These are phyloP conservation scores for Perca fluviatilis DNA, from an alignment of 2,113 vertebrate species.

Conservation along the genomic window DNA sequence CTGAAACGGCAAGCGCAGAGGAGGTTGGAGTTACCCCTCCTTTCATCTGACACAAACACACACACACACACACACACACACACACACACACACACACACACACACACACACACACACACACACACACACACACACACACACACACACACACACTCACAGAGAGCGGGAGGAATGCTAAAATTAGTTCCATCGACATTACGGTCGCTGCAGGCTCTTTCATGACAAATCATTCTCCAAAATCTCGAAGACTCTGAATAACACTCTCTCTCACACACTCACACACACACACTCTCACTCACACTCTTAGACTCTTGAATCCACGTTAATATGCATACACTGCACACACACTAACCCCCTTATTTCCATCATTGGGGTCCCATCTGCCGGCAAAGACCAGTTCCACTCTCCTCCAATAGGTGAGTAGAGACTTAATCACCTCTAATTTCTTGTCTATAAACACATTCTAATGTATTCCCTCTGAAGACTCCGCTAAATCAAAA, in stretches of 20 bases:
- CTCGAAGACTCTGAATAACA: conserved; percentile 27
- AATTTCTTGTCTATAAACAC: conserved; percentile 69
- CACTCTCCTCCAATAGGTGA: conserved; percentile 66
- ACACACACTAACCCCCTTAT: conserved; percentile 24
- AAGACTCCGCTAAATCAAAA: conserved; percentile 64
- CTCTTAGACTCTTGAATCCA: background rate
- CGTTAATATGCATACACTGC: conserved; percentile 41
- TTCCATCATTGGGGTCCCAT: conserved; percentile 66
- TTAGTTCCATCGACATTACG: conserved; percentile 50
- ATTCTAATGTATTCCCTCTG: conserved; percentile 78
- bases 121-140: conserved; percentile 28
- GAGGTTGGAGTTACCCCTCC: conserved; percentile 49
- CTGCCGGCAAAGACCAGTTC: conserved; percentile 49
- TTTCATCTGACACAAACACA: conserved; percentile 55
- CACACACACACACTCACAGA: conserved; percentile 3
- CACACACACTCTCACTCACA: background rate
- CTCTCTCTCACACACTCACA: conserved; percentile 6
- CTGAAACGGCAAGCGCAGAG: conserved; percentile 52
- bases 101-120: background rate
- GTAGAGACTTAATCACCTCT: conserved; percentile 72
- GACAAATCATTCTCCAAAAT: conserved; percentile 57
- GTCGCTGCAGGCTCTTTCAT: conserved; percentile 51
- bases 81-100: background rate
- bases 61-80: conserved; percentile 25
- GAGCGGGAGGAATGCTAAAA: conserved; percentile 24